Base-by-base conservation (phyloP, 2,113 vertebrate species). In the Prionailurus viverrinus region DNA sequence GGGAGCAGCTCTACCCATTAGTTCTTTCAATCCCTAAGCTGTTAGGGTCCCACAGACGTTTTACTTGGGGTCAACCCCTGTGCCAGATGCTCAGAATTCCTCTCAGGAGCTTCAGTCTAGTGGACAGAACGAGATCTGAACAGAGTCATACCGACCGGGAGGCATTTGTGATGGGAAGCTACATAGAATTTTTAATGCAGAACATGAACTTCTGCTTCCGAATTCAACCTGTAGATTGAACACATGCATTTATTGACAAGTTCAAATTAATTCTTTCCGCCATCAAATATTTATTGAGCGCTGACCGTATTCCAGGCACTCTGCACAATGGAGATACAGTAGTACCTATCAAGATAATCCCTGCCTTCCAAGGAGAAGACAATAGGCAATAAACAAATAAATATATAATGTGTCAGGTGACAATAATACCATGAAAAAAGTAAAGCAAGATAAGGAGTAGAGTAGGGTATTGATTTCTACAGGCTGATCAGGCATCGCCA, bases 271-370 rank as follows among this genome's bases (percentile, higher is more conserved):
- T 91, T 89, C n/a, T 79, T 89, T 79, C 36, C 45, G 10, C 69
- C 73, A 90, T 96, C 89, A 97, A 95, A 90, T 93, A 98, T 86
- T 91, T 96, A 91, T 69, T 74, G 85, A 93, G 63, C 36, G 31
- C 21, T 79, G 82, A 48, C 39, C 53, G 21, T 93, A 80, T 94
- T 89, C 51, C 69, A 96, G 63, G 79, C 41, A 93, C 48, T 82
- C 63, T 65, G 90, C 79, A 27, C 15, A 29, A 31, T 33, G 39
- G 82, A 89, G 48, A 63, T 93, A 41, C 4, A 11, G 31, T 23
- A 39, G 41, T 71, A n/a, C 48, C 36, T 10, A 33, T 1, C 69
- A 25, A 95, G 85, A 87, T 29, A 89, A 58, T 61, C 61, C 7
- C 45, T 90, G 84, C 55, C 45, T 96, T 85, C 41, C 29, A 31